Base-by-base conservation (phyloP, 2,888 invertebrate species). In the Blomia tropicalis region DNA sequence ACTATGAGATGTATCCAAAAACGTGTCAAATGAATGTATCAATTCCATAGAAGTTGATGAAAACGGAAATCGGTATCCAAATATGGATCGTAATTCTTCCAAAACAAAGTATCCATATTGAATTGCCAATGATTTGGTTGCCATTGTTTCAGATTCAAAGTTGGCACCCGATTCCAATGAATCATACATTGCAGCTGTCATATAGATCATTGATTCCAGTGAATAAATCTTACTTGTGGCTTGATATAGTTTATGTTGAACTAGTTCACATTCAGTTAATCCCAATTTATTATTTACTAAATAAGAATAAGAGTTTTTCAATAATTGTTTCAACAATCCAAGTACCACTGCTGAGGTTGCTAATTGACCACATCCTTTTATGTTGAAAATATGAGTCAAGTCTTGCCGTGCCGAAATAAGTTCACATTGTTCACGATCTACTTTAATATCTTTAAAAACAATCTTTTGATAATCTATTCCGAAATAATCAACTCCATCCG, bases 181-280 rank as follows among this genome's bases (percentile, higher is more conserved):
- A 54, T 65, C 66, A 41, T 59, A 65, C 59, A 88, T 74, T 0
- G 86, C 87, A 0, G 87, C 81, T 0, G 88, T 87, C 69, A 87
- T 76, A 72, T 88, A 95, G 2, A 85, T 79, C 71, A 86, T 82
- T 70, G 90, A 88, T 74, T 95, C 93, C 73, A 87, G 82, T 0
- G 83, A 84, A 70, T 92, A 95, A 1, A 80, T 74, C 0, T 77
- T 72, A 1, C 75, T 71, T 2, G 78, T 73, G 63, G 78, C 72
- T 66, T 75, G 73, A 0, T 77, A 75, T 62, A 79, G 68, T 67
- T 79, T 79, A 60, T 77, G 75, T 73, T 76, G 58, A 14, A 66
- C 43, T 17, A 66, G 29, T 51, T 65, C 62, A 58, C 66, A 62
- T 17, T 63, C 53, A 2, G 62, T n/a, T 1, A 65, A 29, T 27